phyloP scores from a whole-genome alignment of 2,888 invertebrate genomes.

The Ptychoptera albimana region DNA sequence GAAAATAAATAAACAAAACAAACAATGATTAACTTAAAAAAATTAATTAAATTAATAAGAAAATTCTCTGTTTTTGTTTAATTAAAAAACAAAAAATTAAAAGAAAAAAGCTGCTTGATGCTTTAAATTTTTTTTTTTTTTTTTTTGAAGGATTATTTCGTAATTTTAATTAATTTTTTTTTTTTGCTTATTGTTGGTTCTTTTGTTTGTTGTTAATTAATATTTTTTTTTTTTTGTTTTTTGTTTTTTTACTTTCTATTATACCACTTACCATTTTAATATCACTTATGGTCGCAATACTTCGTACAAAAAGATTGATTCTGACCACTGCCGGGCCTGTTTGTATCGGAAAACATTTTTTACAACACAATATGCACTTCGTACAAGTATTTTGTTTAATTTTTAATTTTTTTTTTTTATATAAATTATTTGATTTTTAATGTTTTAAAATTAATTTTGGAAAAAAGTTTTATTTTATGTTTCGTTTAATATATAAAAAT shows the following conservation, averaged over 20 bases:
- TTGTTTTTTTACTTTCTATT: background rate
- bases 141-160: too few relatives aligned
- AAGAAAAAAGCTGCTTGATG: background rate
- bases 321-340: conserved; percentile 91
- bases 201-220: background rate
- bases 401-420: conserved; percentile 1
- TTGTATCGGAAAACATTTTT: conserved; percentile 14
- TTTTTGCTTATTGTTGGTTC: conserved; percentile 2
- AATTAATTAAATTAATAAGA: too few relatives aligned
- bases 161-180: background rate
- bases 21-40: too few relatives aligned
- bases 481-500: too few relatives aligned
- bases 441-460: too few relatives aligned
- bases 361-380: background rate
- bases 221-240: too few relatives aligned
- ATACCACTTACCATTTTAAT: conserved; percentile 91
- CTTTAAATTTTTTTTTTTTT: too few relatives aligned
- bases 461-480: too few relatives aligned
- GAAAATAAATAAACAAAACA: too few relatives aligned
- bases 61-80: too few relatives aligned
- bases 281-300: conserved; percentile 97
- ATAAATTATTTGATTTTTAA: too few relatives aligned
- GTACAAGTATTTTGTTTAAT: conserved; percentile 3
- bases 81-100: too few relatives aligned
- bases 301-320: conserved; percentile 96